A percentile compares a stretch with the other conserved stretches of the same genome.
phyloP scores from a whole-genome alignment of 2,113 vertebrate species.

The Thunnus thynnus region DNA sequence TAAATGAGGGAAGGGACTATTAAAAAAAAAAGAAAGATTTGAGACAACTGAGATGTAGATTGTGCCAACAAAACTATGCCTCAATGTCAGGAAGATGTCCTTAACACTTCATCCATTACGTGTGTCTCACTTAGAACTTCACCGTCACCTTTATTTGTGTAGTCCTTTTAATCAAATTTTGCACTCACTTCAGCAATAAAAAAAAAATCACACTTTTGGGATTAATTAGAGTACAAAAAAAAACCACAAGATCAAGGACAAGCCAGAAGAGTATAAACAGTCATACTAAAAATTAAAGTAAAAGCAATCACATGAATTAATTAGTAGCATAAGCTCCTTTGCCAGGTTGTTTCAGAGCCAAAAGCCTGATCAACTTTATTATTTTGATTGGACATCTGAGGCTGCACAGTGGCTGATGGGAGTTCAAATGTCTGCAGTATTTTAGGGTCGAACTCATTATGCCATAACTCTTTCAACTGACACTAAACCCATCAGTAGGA shows the following conservation, averaged over 20 bases:
- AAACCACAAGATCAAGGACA: neutral
- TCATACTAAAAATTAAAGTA: neutral
- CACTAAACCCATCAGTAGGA: neutral
- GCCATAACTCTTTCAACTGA: constrained; percentile 5
- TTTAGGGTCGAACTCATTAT: neutral
- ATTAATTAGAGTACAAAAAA: neutral
- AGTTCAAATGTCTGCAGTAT: neutral
- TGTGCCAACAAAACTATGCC: neutral
- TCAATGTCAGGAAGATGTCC: neutral
- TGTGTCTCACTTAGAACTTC: too few relatives aligned
- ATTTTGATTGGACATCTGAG: neutral
- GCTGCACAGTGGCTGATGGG: neutral
- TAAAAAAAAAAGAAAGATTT: neutral
- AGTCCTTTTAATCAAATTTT: neutral
- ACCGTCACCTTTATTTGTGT: neutral
- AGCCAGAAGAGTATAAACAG: neutral
- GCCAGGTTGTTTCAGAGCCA: neutral
- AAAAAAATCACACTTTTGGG: neutral
- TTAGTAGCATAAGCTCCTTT: neutral
- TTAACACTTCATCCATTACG: neutral
- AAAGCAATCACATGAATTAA: neutral
- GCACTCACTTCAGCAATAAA: too few relatives aligned
- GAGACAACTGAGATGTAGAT: neutral
- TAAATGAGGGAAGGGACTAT: neutral
- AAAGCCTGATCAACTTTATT: constrained; percentile 9